Conservation (phyloP, 53 echinoderm and acorn worm species). For the Stichopus horrens region DNA sequence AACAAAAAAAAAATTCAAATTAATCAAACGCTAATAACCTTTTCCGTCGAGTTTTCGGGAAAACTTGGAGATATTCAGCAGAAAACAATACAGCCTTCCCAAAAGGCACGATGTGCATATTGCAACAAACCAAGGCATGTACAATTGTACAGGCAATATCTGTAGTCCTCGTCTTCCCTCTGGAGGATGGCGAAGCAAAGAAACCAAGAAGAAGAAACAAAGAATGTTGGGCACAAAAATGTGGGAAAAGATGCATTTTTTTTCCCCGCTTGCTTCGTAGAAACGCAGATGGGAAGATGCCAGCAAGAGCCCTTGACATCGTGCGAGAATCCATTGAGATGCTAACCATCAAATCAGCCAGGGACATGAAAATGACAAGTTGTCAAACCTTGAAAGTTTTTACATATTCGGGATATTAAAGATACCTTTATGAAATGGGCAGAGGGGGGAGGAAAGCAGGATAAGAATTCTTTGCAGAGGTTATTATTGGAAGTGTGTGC, state of each 20-base stretch:
- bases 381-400: background rate
- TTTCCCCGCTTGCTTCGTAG: too few relatives aligned
- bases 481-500: too few relatives aligned
- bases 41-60: background rate
- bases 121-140: background rate
- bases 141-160: background rate
- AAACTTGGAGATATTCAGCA: background rate
- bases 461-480: too few relatives aligned
- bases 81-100: background rate
- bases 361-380: background rate
- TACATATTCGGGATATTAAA: background rate
- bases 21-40: background rate
- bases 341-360: background rate
- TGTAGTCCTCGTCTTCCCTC: background rate
- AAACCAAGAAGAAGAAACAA: too few relatives aligned
- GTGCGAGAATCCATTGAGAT: background rate
- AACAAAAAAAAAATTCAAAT: background rate
- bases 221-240: too few relatives aligned
- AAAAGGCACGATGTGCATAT: background rate
- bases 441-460: background rate
- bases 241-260: too few relatives aligned
- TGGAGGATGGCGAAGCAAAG: background rate
- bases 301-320: background rate
- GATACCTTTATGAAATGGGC: background rate
- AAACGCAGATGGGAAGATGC: too few relatives aligned